Percentiles rank a stretch among this genome's conserved stretches.
Conservation (phyloP, 2,113 vertebrate species). For the Nycticebus coucang region DNA sequence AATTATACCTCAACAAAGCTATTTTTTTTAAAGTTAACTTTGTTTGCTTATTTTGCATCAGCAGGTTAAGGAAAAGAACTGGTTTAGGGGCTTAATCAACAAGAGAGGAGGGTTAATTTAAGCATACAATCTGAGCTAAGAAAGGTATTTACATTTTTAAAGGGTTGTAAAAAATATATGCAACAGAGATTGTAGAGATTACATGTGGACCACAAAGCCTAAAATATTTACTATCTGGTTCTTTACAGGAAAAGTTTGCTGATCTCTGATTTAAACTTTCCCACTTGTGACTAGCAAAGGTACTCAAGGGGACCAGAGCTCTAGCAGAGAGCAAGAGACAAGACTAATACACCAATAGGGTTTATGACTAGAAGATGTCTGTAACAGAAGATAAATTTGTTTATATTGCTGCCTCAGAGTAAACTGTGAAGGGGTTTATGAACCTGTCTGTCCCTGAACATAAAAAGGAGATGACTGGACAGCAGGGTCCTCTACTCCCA, state of each 20-base stretch:
- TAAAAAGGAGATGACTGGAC: background rate
- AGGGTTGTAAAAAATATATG: background rate
- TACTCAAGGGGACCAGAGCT: background rate
- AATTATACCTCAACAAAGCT: background rate
- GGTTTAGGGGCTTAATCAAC: background rate
- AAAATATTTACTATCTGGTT: constrained; percentile 31
- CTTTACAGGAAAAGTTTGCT: constrained; percentile 11
- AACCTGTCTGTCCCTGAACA: background rate
- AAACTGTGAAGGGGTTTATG: background rate
- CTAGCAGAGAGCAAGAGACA: background rate
- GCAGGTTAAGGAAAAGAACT: background rate
- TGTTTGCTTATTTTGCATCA: constrained; percentile 3
- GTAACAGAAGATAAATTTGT: background rate
- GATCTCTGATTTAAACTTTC: background rate
- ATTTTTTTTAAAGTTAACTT: background rate
- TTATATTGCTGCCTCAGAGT: background rate
- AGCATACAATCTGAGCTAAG: background rate
- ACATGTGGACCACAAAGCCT: background rate
- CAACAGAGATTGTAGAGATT: background rate
- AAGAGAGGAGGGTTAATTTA: constrained; percentile 13
- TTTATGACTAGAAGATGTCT: background rate
- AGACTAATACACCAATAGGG: background rate
- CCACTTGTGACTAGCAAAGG: background rate
- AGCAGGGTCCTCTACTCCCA: background rate
- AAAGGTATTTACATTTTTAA: constrained; percentile 43